Conservation (phyloP, 1,140 invertebrate species). For the Microplitis demolitor region DNA sequence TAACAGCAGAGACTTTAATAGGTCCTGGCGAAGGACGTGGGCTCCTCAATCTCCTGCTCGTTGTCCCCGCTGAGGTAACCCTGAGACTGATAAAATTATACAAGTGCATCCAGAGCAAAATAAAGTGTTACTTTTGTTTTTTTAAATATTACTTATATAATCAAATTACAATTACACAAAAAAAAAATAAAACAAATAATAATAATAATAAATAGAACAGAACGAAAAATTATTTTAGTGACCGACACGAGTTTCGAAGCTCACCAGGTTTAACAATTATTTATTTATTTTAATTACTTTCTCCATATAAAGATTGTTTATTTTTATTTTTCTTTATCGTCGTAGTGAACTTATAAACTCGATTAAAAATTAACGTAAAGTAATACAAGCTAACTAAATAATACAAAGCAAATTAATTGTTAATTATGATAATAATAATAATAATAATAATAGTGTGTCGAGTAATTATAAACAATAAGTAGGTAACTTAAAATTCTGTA, state of each 20-base stretch:
- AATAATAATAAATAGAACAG: background rate
- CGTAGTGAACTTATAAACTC: constrained; percentile 21
- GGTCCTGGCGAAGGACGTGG: constrained; percentile 47
- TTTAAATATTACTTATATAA: background rate
- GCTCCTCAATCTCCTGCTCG: constrained; percentile 53
- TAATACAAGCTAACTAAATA: background rate
- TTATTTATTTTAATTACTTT: background rate
- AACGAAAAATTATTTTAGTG: no score
- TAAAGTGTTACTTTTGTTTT: background rate
- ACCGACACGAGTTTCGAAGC: constrained; percentile 16
- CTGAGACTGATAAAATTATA: constrained; percentile 56
- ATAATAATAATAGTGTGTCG: background rate
- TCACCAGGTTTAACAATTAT: constrained; percentile 11
- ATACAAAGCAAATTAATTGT: background rate
- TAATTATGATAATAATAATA: background rate
- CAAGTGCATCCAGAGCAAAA: constrained; percentile 54
- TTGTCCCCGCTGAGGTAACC: constrained; percentile 52
- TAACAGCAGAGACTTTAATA: constrained; percentile 34
- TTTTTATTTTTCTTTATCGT: background rate
- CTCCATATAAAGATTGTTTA: background rate
- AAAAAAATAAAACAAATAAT: constrained; percentile 1
- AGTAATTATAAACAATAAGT: background rate
- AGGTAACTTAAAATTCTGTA: constrained; percentile 15
- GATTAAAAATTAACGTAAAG: background rate
- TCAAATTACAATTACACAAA: background rate